Percentiles rank a stretch among this genome's conserved stretches.
Evolutionary conservation across 1,140 invertebrate species (phyloP).

Genomic region (Heliconius hewitsoni): DNA sequence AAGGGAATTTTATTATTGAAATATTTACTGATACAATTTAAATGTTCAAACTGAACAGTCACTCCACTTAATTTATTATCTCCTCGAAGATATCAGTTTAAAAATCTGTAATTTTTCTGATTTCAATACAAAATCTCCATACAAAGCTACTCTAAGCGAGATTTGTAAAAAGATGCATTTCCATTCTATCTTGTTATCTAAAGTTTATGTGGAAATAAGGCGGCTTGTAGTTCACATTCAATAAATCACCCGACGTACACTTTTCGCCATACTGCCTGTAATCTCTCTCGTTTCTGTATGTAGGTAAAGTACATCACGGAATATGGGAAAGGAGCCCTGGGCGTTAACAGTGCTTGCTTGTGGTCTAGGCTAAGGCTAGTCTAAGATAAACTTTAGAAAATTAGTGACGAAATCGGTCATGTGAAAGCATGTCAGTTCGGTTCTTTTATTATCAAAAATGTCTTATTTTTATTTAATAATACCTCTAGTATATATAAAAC

Average conservation of each 20-base stretch:
- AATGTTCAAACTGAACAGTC: no score
- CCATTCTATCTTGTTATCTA: background rate
- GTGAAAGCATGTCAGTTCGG: no score
- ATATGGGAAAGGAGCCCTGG: slow-evolving; percentile 37
- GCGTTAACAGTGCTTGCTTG: slow-evolving; percentile 10
- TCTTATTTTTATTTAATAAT: no score
- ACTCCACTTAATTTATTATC: no score
- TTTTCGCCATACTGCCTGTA: slow-evolving; percentile 23
- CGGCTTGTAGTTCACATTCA: background rate
- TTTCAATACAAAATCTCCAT: background rate
- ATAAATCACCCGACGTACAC: slow-evolving; percentile 9
- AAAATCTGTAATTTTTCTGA: no score
- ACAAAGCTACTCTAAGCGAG: background rate
- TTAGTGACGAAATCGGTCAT: no score
- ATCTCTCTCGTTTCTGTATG: slow-evolving; percentile 35
- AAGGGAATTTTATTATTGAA: no score
- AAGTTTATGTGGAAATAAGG: background rate
- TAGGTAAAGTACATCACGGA: slow-evolving; percentile 47
- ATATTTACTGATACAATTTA: no score
- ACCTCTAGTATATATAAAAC: no score
- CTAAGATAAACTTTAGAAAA: background rate
- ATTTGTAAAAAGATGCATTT: background rate
- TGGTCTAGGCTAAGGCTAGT: background rate
- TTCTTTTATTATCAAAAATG: no score
- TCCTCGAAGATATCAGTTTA: no score